Conservation (phyloP, 2,113 vertebrate genomes). For the Motacilla alba region DNA sequence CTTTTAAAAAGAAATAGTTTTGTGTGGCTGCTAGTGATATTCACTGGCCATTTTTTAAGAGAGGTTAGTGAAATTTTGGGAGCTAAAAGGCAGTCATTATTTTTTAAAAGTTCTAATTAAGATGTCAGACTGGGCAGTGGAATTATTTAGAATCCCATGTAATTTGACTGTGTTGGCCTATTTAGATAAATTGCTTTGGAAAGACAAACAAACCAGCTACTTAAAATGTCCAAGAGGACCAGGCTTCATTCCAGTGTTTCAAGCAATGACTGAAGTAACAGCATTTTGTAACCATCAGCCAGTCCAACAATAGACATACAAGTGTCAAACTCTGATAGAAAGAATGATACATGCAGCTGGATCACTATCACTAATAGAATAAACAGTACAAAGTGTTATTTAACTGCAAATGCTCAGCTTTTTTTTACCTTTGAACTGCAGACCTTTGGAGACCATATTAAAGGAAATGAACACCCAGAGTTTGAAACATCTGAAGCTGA, state of each 20-base stretch:
- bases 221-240: conserved; percentile 72
- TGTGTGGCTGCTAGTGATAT: conserved; percentile 62
- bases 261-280: conserved; percentile 68
- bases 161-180: conserved; percentile 79
- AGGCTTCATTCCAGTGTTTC: conserved; percentile 69
- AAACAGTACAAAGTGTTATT: conserved; percentile 22
- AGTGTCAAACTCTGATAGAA: conserved; percentile 69
- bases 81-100: conserved; percentile 65
- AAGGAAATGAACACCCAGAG: conserved; percentile 8
- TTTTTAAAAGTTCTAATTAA: conserved; percentile 77
- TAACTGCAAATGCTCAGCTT: not conserved
- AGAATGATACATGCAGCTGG: not conserved
- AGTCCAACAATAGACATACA: conserved; percentile 58
- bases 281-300: conserved; percentile 68
- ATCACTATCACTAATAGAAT: conserved; percentile 10
- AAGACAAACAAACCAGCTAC: conserved; percentile 76
- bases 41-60: conserved; percentile 68
- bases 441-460: not conserved
- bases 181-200: conserved; percentile 76
- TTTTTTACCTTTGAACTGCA: not conserved
- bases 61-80: conserved; percentile 67
- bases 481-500: not conserved
- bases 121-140: conserved; percentile 67
- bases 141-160: conserved; percentile 74
- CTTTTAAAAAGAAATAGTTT: conserved; percentile 67